A percentile compares a stretch with the other conserved stretches of the same genome.
phyloP scores from a whole-genome alignment of 2,888 invertebrate genomes.

The Zootermopsis nevadensis region DNA sequence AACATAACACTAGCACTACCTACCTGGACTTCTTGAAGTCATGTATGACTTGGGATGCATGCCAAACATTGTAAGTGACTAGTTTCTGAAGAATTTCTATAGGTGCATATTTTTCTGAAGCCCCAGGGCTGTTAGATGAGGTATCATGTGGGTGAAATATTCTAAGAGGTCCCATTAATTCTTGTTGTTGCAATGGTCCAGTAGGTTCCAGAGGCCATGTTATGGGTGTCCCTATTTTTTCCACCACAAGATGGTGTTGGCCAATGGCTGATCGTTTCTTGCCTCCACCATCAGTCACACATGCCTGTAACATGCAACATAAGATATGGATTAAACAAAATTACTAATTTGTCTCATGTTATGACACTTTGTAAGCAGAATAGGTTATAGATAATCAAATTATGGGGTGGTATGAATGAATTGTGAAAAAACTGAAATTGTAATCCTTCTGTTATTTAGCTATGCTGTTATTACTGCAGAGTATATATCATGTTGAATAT shows the following conservation, averaged over 20 bases:
- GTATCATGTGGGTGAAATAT: slow-evolving; percentile 56
- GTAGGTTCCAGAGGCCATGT: slow-evolving; percentile 64
- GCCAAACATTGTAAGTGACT: slow-evolving; percentile 71
- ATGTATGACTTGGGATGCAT: slow-evolving; percentile 70
- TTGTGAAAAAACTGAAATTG: too few species aligned
- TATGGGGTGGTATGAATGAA: too few species aligned
- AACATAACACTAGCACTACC: neutral
- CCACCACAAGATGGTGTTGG: slow-evolving; percentile 76
- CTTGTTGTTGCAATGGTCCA: slow-evolving; percentile 58
- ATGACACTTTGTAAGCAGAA: too few species aligned
- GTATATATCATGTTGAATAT: too few species aligned
- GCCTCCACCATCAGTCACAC: slow-evolving; percentile 67
- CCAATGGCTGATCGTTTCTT: slow-evolving; percentile 71
- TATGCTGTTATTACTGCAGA: too few species aligned
- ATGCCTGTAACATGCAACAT: slow-evolving; percentile 60
- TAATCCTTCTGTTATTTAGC: too few species aligned
- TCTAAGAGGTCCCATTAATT: slow-evolving; percentile 61
- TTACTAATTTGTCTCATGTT: too few species aligned
- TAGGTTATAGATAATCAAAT: too few species aligned
- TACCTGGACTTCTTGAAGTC: slow-evolving; percentile 67
- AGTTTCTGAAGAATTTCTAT: slow-evolving; percentile 65
- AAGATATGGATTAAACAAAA: too few species aligned
- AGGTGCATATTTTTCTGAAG: slow-evolving; percentile 55
- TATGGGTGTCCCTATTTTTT: slow-evolving; percentile 69
- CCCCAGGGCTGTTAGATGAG: slow-evolving; percentile 54